A percentile compares a stretch with the other conserved stretches of the same genome.
Evolutionary conservation across 2,797 vertebrate genomes (phyloP).

Genomic region (Trichosurus vulpecula): DNA sequence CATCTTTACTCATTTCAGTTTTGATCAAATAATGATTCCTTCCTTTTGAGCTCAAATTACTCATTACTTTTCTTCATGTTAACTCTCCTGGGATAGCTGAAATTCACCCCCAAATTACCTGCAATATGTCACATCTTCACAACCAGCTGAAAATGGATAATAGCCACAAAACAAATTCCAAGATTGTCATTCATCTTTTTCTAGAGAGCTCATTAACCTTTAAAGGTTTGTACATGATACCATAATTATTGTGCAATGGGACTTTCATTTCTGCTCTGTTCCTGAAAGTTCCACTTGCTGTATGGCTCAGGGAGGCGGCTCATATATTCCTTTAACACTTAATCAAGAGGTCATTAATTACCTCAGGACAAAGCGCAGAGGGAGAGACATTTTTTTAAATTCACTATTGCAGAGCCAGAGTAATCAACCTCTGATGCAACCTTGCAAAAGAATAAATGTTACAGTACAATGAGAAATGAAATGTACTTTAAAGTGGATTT

Average conservation of each 20-base stretch:
- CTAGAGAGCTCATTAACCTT: constrained; percentile 73
- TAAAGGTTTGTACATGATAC: constrained; percentile 72
- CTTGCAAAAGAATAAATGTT: not conserved
- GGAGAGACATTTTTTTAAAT: not conserved
- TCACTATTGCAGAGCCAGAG: not conserved
- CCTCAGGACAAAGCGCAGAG: not conserved
- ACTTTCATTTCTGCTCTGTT: constrained; percentile 68
- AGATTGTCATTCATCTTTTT: constrained; percentile 71
- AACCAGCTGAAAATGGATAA: constrained; percentile 66
- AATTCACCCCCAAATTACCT: constrained; percentile 64
- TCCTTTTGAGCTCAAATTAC: constrained; percentile 48
- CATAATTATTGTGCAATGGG: constrained; percentile 58
- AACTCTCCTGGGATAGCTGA: constrained; percentile 41
- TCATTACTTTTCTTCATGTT: constrained; percentile 63
- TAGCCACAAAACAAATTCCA: constrained; percentile 63
- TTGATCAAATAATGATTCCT: constrained; percentile 64
- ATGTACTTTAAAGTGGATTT: not conserved
- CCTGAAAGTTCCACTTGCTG: constrained; percentile 21
- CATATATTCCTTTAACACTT: constrained; percentile 42
- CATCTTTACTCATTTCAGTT: constrained; percentile 46
- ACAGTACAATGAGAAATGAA: not conserved
- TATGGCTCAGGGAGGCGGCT: not conserved
- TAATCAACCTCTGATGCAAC: not conserved
- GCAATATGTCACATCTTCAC: constrained; percentile 63
- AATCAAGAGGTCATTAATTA: not conserved